Evolutionary conservation across 2,888 invertebrate species (phyloP), one percentile per base, ranked within the genome.

Genomic region (Brachynemurus nebulosus): DNA sequence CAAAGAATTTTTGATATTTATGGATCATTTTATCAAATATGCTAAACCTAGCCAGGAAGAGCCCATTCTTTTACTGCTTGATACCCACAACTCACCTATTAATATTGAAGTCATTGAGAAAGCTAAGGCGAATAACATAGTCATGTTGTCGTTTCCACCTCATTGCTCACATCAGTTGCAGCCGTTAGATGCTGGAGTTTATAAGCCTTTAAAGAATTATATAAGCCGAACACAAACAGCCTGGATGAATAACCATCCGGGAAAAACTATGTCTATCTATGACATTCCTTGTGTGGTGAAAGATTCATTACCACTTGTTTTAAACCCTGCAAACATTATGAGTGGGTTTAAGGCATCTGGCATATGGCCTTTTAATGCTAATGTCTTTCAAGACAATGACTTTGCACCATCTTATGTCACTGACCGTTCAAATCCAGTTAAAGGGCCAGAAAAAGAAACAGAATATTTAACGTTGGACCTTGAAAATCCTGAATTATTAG

Each of bases 1-100:
- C 7, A 46, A 37, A 19, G 50, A 53, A 37, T 56, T 58, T 25
- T 8, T 47, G 5, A 39, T 44, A 14, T 57, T 25, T 11, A 25
- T 25, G 8, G 27, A 25, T 8, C 27, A 25, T 11, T 25, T 25
- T 11, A 25, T 25, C 11, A 8, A 25, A 11, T 11, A 25, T 11
- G 27, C 11, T 8, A 25, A 25, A 25, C 27, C 27, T 8, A 25
- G 8, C 8, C 27, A 25, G 11, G 8, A 25, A 11, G 27, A 25
- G 11, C 27, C 27, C 8, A 11, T 25, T 25, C 27, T 25, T 25
- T 11, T 25, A 8, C 11, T 25, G 11, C 27, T 25, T 8, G 27
- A 25, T 25, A 25, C 8, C 11, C 27, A 25, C 27, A 25, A 11
- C 27, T 25, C 27, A 8, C 27, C 8, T 25, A 11, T 25, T 11